phyloP scores from a whole-genome alignment of 2,888 invertebrate species.

The Drymonia ruficornis region DNA sequence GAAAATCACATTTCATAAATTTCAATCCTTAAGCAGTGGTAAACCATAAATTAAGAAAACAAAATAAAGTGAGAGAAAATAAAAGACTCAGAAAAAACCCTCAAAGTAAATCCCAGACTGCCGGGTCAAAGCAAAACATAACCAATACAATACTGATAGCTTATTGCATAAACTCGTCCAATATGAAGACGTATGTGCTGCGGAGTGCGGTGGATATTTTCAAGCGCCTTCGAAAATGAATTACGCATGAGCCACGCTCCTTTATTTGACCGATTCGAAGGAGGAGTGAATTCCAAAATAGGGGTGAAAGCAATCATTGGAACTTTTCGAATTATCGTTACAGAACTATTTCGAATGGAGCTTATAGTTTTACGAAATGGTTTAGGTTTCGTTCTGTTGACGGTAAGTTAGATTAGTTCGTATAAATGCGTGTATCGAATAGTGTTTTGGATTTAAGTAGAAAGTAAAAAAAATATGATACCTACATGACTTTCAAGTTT shows the following conservation, averaged over 20 bases:
- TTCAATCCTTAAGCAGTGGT: too few relatives aligned
- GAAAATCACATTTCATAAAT: too few relatives aligned
- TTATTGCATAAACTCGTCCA: conserved; percentile 17
- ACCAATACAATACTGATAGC: background rate
- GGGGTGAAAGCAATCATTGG: conserved; percentile 32
- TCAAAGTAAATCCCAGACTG: too few relatives aligned
- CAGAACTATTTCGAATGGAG: conserved; percentile 24
- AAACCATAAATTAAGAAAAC: too few relatives aligned
- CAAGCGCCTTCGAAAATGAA: conserved; percentile 51
- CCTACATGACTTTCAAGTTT: too few relatives aligned
- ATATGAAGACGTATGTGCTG: conserved; percentile 19
- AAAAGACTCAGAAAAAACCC: too few relatives aligned
- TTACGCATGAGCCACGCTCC: conserved; percentile 58
- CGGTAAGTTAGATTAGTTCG: conserved; percentile 17
- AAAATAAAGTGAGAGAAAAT: too few relatives aligned
- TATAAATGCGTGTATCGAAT: background rate
- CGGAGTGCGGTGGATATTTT: conserved; percentile 29
- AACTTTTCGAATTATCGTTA: conserved; percentile 37
- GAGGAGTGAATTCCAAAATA: conserved; percentile 52
- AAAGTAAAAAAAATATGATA: too few relatives aligned
- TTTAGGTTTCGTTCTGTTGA: conserved; percentile 10
- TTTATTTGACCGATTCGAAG: conserved; percentile 57
- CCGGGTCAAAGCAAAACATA: too few relatives aligned
- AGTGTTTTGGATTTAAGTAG: background rate
- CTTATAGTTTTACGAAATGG: conserved; percentile 26